Evolutionary conservation across 2,888 invertebrate genomes (phyloP).

Genomic region (Nomada goodeniana): DNA sequence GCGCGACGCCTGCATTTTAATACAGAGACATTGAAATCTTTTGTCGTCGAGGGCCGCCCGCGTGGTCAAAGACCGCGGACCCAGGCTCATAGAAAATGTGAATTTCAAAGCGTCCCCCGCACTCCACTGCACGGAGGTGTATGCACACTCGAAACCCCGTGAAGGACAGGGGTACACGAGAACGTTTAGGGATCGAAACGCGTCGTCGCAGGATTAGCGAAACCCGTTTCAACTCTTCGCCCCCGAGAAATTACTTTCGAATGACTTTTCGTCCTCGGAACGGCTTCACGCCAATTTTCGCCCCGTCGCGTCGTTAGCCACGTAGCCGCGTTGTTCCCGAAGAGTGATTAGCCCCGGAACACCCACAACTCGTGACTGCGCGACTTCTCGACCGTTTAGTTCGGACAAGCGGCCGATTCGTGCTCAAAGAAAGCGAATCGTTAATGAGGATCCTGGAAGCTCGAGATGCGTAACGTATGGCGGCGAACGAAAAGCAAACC

Average conservation of each 20-base stretch:
- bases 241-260: neutral
- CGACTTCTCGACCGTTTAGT: constrained; percentile 67
- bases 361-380: constrained; percentile 70
- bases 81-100: constrained; percentile 17
- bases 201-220: neutral
- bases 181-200: neutral
- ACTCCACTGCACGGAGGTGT: constrained; percentile 8
- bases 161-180: neutral
- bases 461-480: constrained; percentile 45
- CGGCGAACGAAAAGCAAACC: constrained; percentile 22
- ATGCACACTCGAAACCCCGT: constrained; percentile 27
- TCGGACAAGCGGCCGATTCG: constrained; percentile 68
- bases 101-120: constrained; percentile 22
- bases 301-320: constrained; percentile 1
- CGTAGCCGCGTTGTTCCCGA: constrained; percentile 1
- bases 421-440: constrained; percentile 71
- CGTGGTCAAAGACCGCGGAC: neutral
- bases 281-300: constrained; percentile 31
- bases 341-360: constrained; percentile 64
- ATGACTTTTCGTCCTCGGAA: constrained; percentile 4
- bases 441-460: constrained; percentile 68
- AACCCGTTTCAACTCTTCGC: neutral
- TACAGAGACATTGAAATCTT: constrained; percentile 45
- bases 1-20: constrained; percentile 44
- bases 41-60: too few relatives aligned